Evolutionary conservation across 2,888 invertebrate genomes (phyloP), one percentile per base, ranked within the genome.

Genomic region (Calliopum simillimum): DNA sequence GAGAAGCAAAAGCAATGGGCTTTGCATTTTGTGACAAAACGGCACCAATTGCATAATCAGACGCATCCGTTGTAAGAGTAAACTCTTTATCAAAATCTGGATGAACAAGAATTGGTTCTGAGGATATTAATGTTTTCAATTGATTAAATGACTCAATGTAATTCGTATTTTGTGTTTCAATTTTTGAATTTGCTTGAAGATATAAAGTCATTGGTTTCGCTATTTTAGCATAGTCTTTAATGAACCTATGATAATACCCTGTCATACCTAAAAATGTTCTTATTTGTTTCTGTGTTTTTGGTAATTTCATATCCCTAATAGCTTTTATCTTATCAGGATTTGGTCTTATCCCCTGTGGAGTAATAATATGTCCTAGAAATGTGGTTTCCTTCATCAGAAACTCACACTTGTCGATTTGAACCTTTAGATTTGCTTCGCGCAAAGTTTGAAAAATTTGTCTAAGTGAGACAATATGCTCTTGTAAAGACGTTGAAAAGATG

Each of bases 21-120:
- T 63, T 63, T 44, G 67, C 19, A 13, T 70, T 51, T 12, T 72
- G 74, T 0, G 65, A 71, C 6, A 76, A 19, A 21, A 73, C 63
- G 2, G 69, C 71, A 16, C 72, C 75, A 55, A 71, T 13, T 11
- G 69, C 68, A 14, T 66, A 64, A n/a, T 71, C 65, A 51, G 70
- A 73, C 3, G 74, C 75, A 19, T 73, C 76, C n/a, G 71, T 74
- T 2, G 68, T 73, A 0, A 74, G 21, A 16, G 65, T 69, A n/a
- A 76, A 75, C n/a, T 69, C 72, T 56, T 75, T 74, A 0, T 55
- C 25, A 33, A 75, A 74, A 13, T 78, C 74, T 11, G 76, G 72
- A 19, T 74, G 73, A 19, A 47, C 43, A 5, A 77, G 47, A 16
- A 73, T 70, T 13, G 76, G 71, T 11, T 71, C 59, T 23, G 73